A percentile compares a stretch with the other conserved stretches of the same genome.
Conservation (phyloP, 2,888 invertebrate genomes). For the Rhopalosiphum nymphaeae region DNA sequence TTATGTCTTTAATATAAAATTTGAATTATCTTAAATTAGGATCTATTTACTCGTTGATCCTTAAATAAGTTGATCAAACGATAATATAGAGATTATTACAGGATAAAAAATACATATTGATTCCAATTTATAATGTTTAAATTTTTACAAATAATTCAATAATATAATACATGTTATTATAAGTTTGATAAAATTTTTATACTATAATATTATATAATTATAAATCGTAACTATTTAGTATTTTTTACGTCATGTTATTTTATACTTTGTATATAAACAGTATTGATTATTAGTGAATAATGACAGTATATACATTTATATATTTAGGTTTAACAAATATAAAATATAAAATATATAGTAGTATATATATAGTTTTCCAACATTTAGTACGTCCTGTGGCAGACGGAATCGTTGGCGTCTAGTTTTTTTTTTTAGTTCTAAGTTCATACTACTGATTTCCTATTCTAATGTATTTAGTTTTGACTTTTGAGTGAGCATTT, state of each 20-base stretch:
- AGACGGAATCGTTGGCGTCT: neutral
- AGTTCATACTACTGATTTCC: neutral
- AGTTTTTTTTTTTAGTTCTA: neutral
- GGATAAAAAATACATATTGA: neutral
- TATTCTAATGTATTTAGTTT: neutral
- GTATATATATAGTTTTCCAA: neutral
- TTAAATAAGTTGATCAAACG: neutral
- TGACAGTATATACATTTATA: neutral
- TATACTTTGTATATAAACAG: neutral
- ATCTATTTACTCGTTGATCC: neutral
- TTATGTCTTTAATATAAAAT: neutral
- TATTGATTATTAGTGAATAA: neutral
- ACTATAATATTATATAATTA: neutral
- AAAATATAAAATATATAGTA: neutral
- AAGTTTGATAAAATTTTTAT: neutral
- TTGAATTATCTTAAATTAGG: neutral
- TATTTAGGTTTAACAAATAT: neutral
- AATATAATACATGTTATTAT: neutral
- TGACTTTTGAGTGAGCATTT: neutral
- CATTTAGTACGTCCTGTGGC: neutral
- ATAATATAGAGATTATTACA: neutral
- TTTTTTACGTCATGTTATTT: neutral
- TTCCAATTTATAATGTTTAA: neutral
- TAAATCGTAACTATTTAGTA: neutral
- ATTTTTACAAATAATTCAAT: neutral